phyloP scores from a whole-genome alignment of 2,888 invertebrate species.

The Cheilosia pagana region DNA sequence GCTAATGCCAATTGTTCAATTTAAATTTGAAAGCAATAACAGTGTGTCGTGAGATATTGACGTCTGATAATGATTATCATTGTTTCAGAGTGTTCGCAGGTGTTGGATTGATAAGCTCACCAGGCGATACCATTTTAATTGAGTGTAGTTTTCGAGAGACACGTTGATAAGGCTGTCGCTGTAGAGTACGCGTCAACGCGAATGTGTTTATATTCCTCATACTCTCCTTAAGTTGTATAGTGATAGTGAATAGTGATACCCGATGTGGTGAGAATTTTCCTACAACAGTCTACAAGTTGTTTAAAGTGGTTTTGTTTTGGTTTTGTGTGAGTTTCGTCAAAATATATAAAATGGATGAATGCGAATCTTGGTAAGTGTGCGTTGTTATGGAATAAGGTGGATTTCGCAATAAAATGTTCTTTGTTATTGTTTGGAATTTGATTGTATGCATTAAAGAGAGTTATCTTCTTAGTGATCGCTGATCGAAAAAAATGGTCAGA shows the following conservation, averaged over 20 bases:
- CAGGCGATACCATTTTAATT: slow-evolving; percentile 27
- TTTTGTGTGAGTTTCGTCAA: slow-evolving; percentile 18
- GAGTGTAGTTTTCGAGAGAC: slow-evolving; percentile 37
- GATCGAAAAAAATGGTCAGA: too few species aligned
- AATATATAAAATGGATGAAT: neutral
- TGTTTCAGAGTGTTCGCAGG: slow-evolving; percentile 43
- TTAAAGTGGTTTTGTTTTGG: slow-evolving; percentile 17
- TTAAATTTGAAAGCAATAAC: slow-evolving; percentile 43
- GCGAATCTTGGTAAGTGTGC: slow-evolving; percentile 5
- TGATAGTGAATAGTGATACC: neutral
- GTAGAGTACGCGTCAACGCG: neutral
- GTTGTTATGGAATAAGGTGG: neutral
- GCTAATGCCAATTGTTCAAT: slow-evolving; percentile 64
- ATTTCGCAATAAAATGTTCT: neutral
- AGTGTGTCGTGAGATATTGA: slow-evolving; percentile 46
- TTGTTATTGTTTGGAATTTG: slow-evolving; percentile 1
- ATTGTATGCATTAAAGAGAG: neutral
- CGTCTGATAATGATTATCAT: slow-evolving; percentile 64
- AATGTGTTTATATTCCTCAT: neutral
- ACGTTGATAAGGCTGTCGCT: slow-evolving; percentile 13
- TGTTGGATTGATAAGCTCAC: slow-evolving; percentile 58
- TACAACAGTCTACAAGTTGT: neutral
- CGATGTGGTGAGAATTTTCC: neutral
- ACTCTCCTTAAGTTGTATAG: neutral
- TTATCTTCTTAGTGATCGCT: neutral